Evolutionary conservation across 2,888 invertebrate genomes (phyloP), one percentile per base, ranked within the genome.

Genomic region (Epinotia brunnichana): DNA sequence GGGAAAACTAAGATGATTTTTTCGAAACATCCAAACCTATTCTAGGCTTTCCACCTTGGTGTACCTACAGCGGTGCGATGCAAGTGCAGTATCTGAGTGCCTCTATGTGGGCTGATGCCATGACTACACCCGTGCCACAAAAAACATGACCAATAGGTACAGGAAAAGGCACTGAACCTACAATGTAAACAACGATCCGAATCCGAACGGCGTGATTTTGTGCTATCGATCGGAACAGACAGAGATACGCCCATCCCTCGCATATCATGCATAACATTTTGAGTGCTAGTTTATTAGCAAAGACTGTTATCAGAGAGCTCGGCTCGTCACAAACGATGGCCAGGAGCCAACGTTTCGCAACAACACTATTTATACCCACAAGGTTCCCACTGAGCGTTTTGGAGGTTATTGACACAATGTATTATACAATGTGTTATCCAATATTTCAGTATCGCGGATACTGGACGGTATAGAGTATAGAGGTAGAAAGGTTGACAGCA

Each of bases 391-490:
- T 84, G 87, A 88, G 88, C 87, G 88, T 87, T 92, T 91, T 90
- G 89, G 88, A 86, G 92, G 92, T 93, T 92, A 92, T 91, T 93
- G 92, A 93, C 93, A 89, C 82, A 84, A 79, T 77, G 79, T 77
- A 82, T 90, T 89, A 88, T 87, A 88, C 85, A 89, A 89, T 85
- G 76, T 79, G 82, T 89, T 89, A 90, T 82, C 77, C 82, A 85
- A 89, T 81, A 79, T 83, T 80, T 78, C 75, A 78, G 81, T 80
- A 77, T 81, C 75, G 74, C 74, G 80, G 76, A 85, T 81, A 83
- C 84, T 82, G 82, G 82, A 84, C 71, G 74, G 35, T 39, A n/a
- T n/a, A n/a, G n/a, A n/a, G n/a, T n/a, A n/a, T n/a, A 54, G 53
- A 41, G 35, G 85, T 89, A 24, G 91, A 90, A 90, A 91, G 90